Evolutionary conservation across 2,797 vertebrate species (phyloP).

Genomic region (Echeneis naucrates): DNA sequence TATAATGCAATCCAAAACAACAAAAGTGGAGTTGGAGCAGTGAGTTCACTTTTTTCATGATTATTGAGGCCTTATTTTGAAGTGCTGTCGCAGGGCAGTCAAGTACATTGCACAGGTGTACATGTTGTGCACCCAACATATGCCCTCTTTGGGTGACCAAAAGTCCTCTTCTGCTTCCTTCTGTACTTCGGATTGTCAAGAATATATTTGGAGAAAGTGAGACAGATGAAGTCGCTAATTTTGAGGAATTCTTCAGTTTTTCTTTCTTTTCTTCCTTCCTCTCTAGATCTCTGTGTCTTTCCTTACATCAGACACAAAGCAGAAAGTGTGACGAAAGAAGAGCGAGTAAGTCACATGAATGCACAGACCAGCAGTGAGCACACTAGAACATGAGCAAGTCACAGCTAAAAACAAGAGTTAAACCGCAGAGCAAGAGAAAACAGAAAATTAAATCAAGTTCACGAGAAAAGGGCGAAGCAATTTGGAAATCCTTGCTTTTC

Average conservation of each 20-base stretch:
- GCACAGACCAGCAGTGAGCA: neutral
- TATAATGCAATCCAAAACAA: neutral
- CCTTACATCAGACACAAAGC: neutral
- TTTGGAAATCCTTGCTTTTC: neutral
- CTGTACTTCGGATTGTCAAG: neutral
- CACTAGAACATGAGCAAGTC: neutral
- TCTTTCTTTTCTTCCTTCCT: neutral
- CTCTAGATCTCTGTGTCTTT: neutral
- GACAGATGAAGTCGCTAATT: neutral
- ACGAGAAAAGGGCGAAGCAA: neutral
- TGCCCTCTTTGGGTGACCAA: neutral
- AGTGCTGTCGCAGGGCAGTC: neutral
- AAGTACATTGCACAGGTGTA: neutral
- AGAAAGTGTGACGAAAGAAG: neutral
- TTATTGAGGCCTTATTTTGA: slow-evolving; percentile 12
- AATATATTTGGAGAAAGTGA: neutral
- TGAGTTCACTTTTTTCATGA: neutral
- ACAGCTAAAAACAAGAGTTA: neutral
- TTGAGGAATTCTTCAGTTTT: neutral
- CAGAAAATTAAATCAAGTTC: neutral
- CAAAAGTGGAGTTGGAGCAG: neutral
- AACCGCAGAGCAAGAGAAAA: neutral
- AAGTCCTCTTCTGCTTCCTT: neutral
- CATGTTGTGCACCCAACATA: neutral
- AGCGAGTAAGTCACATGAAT: neutral